Conservation (phyloP, 2,113 vertebrate genomes). For the Myotis lucifugus region DNA sequence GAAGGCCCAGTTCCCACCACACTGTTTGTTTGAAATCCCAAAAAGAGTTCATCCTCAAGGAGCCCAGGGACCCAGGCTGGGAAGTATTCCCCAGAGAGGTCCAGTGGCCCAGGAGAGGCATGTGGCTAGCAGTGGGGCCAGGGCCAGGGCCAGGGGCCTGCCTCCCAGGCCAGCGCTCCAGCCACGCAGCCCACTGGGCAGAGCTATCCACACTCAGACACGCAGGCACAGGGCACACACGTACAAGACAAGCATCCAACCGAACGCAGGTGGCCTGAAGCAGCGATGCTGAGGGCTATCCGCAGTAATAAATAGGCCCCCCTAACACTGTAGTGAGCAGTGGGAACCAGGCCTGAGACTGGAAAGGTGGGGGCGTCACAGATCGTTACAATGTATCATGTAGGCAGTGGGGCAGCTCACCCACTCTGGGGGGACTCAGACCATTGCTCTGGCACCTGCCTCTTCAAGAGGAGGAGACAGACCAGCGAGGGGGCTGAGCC, state of each 20-base stretch:
- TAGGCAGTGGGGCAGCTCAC: background rate
- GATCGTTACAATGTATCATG: background rate
- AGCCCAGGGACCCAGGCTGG: background rate
- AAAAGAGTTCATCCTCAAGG: background rate
- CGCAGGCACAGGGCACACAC: accelerated
- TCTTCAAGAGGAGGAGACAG: background rate
- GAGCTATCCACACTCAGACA: too few relatives aligned
- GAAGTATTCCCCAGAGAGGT: background rate
- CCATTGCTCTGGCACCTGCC: background rate
- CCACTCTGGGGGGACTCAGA: background rate
- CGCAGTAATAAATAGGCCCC: too few relatives aligned
- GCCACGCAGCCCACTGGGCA: background rate
- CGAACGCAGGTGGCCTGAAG: background rate
- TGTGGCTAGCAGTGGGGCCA: background rate
- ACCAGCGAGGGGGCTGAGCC: background rate
- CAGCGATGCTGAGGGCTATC: background rate
- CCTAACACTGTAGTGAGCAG: background rate
- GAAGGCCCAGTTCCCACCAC: background rate
- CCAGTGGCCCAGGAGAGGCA: background rate
- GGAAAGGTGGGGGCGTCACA: accelerated
- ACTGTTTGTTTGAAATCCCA: background rate
- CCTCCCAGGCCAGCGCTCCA: background rate
- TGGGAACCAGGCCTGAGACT: background rate
- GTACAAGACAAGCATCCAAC: background rate
- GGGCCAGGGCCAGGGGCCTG: background rate